Percentiles rank a stretch among this genome's conserved stretches.
Conservation (phyloP, 30 jellyfish, hydroid and myxozoan species). For the Aurelia sp. region DNA sequence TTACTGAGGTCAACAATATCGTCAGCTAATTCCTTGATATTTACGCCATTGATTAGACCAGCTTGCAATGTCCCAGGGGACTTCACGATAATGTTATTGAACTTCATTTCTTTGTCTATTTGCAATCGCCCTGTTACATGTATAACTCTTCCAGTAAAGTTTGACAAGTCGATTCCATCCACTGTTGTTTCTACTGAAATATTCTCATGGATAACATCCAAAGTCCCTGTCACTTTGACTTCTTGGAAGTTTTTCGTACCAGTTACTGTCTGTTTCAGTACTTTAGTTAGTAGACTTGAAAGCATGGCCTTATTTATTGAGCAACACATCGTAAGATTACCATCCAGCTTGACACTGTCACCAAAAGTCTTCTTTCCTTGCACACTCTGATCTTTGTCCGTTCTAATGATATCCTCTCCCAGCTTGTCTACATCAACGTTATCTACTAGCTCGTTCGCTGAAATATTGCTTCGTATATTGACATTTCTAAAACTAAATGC, state of each 20-base stretch:
- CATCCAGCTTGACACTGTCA: conserved; percentile 27
- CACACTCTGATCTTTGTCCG: conserved; percentile 43
- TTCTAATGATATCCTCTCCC: neutral
- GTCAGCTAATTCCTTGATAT: conserved; percentile 32
- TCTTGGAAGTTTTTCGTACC: conserved; percentile 35
- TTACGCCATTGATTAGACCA: conserved; percentile 55
- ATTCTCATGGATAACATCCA: neutral
- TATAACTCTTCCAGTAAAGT: conserved; percentile 14
- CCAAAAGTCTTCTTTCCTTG: conserved; percentile 52
- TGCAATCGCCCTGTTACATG: neutral
- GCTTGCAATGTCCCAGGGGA: conserved; percentile 1
- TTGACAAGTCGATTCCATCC: conserved; percentile 77
- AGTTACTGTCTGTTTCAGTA: conserved; percentile 59
- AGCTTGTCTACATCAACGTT: conserved; percentile 25
- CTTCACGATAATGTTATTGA: conserved; percentile 2
- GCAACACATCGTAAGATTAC: conserved; percentile 18
- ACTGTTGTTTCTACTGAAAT: conserved; percentile 58
- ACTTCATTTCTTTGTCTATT: neutral
- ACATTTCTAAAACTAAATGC: conserved; percentile 21
- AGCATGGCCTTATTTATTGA: conserved; percentile 39
- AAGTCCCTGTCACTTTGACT: neutral
- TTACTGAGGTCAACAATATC: conserved; percentile 69
- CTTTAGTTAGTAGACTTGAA: conserved; percentile 38
- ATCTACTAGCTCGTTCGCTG: conserved; percentile 12
- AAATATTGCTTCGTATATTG: conserved; percentile 3